phyloP scores from a whole-genome alignment of 2,113 vertebrate genomes.

The Cyprinodon variegatus region DNA sequence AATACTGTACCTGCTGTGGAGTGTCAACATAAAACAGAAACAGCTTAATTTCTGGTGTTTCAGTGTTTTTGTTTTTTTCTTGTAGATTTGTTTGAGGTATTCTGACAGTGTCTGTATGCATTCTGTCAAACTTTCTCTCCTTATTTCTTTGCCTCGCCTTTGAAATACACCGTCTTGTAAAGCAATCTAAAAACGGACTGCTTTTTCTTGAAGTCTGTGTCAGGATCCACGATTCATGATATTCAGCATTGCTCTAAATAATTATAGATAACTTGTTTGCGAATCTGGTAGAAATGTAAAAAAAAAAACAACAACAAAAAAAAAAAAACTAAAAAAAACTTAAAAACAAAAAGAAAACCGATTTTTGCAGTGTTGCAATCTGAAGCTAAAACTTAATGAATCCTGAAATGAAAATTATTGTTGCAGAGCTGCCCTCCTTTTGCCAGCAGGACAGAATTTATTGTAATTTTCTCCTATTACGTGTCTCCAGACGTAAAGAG shows the following conservation, averaged over 20 bases:
- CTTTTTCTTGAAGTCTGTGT: neutral
- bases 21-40: neutral
- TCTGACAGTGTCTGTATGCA: neutral
- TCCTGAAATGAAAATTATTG: too few species aligned
- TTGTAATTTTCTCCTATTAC: too few species aligned
- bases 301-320: neutral
- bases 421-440: too few species aligned
- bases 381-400: too few species aligned
- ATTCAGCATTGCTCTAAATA: neutral
- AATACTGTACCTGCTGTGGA: constrained; percentile 15
- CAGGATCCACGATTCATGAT: neutral
- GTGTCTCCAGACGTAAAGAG: neutral
- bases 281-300: neutral
- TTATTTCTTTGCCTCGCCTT: neutral
- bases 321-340: too few species aligned
- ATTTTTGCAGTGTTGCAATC: too few species aligned
- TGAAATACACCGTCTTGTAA: neutral
- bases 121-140: neutral
- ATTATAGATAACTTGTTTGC: neutral
- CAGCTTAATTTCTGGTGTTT: neutral
- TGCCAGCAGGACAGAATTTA: neutral
- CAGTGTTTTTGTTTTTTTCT: neutral
- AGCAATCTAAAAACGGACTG: neutral
- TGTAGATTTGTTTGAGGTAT: neutral
- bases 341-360: too few species aligned